A percentile compares a stretch with the other conserved stretches of the same genome.
phyloP scores from a whole-genome alignment of 2,888 invertebrate species.

The Trichacis sp. region DNA sequence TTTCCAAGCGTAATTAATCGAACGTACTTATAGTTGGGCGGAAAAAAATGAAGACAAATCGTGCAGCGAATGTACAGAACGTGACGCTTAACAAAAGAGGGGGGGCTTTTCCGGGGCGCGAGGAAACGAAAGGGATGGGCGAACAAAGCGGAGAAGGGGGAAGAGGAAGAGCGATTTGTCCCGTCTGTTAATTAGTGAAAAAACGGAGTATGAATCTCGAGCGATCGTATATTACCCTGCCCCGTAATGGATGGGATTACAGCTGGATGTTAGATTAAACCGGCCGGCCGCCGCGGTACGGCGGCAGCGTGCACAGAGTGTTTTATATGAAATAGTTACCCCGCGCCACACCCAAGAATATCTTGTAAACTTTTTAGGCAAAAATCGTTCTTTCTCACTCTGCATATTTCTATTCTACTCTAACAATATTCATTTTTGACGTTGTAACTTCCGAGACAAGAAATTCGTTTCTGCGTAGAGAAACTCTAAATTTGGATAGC shows the following conservation, averaged over 20 bases:
- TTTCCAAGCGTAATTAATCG: constrained; percentile 20
- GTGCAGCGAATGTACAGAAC: constrained; percentile 48
- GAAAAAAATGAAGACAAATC: constrained; percentile 23
- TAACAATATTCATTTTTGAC: too few relatives aligned
- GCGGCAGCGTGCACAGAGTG: constrained; percentile 58
- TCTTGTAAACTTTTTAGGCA: too few relatives aligned
- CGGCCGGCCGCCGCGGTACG: constrained; percentile 63
- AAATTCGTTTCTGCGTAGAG: too few relatives aligned
- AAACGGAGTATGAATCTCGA: constrained; percentile 70
- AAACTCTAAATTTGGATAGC: too few relatives aligned
- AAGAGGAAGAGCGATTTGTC: constrained; percentile 68
- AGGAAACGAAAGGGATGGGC: constrained; percentile 43
- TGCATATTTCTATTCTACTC: too few relatives aligned
- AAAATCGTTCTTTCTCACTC: too few relatives aligned
- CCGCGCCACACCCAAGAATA: constrained; percentile 20
- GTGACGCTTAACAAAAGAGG: constrained; percentile 43
- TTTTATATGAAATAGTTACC: constrained; percentile 39
- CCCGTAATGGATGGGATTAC: constrained; percentile 70
- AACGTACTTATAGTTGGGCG: neutral
- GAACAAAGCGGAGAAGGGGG: constrained; percentile 30
- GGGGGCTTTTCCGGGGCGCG: constrained; percentile 43
- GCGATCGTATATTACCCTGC: constrained; percentile 69
- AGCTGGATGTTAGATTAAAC: constrained; percentile 70
- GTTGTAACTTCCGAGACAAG: too few relatives aligned
- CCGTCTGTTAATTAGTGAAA: constrained; percentile 70